Percentiles rank a stretch among this genome's conserved stretches.
phyloP scores from a whole-genome alignment of 2,797 vertebrate genomes.

The Enteromius argenteus region DNA sequence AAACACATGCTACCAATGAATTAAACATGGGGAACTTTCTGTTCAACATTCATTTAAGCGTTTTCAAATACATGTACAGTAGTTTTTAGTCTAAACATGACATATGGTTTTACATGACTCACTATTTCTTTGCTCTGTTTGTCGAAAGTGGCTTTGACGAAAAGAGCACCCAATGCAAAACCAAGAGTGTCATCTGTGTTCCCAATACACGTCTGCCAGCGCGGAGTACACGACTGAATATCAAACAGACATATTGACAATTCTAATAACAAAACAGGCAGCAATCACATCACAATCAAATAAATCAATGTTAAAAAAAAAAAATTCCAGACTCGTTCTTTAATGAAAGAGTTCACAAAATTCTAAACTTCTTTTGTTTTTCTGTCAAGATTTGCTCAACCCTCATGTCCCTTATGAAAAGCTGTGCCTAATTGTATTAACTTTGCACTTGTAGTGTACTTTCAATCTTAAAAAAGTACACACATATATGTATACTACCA shows the following conservation, averaged over 20 bases:
- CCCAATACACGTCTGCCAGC: conserved; percentile 97
- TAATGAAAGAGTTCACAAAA: neutral
- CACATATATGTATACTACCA: no score
- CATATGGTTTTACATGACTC: conserved; percentile 69
- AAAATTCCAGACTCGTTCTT: neutral
- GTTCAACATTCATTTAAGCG: neutral
- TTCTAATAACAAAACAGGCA: conserved; percentile 66
- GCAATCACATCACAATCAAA: no score
- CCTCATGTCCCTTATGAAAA: neutral
- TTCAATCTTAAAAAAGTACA: neutral
- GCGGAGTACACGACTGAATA: conserved; percentile 89
- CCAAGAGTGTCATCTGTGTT: conserved; percentile 95
- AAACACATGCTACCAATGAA: conserved; percentile 25
- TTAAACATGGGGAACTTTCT: neutral
- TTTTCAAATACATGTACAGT: neutral
- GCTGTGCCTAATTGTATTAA: neutral
- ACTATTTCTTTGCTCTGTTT: conserved; percentile 95
- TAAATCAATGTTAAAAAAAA: no score
- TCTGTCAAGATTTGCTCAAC: neutral
- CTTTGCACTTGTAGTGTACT: neutral
- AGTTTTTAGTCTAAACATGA: neutral
- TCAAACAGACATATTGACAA: neutral
- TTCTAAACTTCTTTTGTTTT: neutral
- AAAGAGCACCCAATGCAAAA: conserved; percentile 93
- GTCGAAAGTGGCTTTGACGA: conserved; percentile 95